These are phyloP conservation scores for Bradypodion ventrale DNA, from an alignment of 2,797 vertebrate genomes.

Conservation along the genomic window DNA sequence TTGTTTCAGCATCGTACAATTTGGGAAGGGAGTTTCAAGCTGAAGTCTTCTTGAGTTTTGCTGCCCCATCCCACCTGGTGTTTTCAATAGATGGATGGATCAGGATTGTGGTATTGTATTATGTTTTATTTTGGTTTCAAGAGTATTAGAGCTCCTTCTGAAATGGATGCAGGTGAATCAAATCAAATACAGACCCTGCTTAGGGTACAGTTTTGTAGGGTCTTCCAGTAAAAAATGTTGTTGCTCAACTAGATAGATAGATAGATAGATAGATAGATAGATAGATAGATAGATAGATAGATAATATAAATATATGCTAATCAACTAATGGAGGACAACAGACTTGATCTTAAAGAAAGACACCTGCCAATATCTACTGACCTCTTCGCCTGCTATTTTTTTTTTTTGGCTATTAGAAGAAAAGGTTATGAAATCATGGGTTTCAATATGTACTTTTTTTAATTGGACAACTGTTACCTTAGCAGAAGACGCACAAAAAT, in stretches of 20 bases:
- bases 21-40: neutral
- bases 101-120: neutral
- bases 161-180: slow-evolving; percentile 37
- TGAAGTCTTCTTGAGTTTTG: neutral
- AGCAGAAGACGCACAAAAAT: slow-evolving; percentile 31
- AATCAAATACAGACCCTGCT: slow-evolving; percentile 42
- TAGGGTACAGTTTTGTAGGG: slow-evolving; percentile 39
- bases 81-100: neutral
- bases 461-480: slow-evolving; percentile 24
- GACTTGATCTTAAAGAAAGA: slow-evolving; percentile 26
- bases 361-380: slow-evolving; percentile 33
- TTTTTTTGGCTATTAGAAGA: slow-evolving; percentile 26
- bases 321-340: slow-evolving; percentile 37
- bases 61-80: neutral
- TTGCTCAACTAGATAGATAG: slow-evolving; percentile 45
- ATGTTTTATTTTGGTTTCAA: slow-evolving; percentile 48
- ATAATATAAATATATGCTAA: slow-evolving; percentile 18
- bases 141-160: slow-evolving; percentile 41
- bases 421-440: neutral
- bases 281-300: no score
- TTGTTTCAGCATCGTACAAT: neutral
- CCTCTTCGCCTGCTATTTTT: slow-evolving; percentile 27
- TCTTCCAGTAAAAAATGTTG: slow-evolving; percentile 47
- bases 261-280: no score
- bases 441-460: slow-evolving; percentile 37